These are phyloP conservation scores for Megaleporinus macrocephalus DNA, from an alignment of 2,113 vertebrate genomes.

Conservation along the genomic window DNA sequence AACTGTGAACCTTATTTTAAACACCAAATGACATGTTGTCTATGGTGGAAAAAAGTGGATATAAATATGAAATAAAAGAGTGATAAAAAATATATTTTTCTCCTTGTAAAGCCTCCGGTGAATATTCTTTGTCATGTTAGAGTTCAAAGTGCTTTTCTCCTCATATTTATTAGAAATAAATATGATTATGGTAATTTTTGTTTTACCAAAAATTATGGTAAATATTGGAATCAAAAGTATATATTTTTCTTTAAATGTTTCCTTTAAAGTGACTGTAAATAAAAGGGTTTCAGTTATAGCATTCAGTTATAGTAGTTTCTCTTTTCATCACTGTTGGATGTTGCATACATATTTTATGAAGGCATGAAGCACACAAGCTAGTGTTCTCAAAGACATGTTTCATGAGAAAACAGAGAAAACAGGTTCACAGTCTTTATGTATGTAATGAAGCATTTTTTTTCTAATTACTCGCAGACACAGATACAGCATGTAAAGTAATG, in stretches of 20 bases:
- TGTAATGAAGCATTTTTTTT: not conserved
- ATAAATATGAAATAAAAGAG: not conserved
- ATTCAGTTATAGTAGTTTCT: not conserved
- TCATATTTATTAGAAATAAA: not conserved
- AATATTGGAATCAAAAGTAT: not conserved
- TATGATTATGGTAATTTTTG: not conserved
- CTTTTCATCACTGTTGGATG: not conserved
- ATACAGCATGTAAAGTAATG: not conserved
- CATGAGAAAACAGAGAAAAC: not conserved
- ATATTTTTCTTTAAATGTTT: constrained; percentile 1
- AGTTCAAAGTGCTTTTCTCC: not conserved
- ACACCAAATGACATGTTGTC: not conserved
- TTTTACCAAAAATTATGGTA: too few relatives aligned
- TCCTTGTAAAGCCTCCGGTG: not conserved
- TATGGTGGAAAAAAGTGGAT: not conserved
- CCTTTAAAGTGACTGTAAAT: not conserved
- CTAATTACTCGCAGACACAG: not conserved
- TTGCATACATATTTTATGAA: not conserved
- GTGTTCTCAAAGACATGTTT: not conserved
- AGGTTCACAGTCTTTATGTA: not conserved
- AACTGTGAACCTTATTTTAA: too few relatives aligned
- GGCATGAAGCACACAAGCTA: not conserved
- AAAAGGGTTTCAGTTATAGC: too few relatives aligned
- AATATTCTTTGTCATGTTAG: not conserved
- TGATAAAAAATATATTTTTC: not conserved